These are phyloP conservation scores for Gymnothorax javanicus DNA, from an alignment of 2,797 vertebrate species.

Conservation along the genomic window DNA sequence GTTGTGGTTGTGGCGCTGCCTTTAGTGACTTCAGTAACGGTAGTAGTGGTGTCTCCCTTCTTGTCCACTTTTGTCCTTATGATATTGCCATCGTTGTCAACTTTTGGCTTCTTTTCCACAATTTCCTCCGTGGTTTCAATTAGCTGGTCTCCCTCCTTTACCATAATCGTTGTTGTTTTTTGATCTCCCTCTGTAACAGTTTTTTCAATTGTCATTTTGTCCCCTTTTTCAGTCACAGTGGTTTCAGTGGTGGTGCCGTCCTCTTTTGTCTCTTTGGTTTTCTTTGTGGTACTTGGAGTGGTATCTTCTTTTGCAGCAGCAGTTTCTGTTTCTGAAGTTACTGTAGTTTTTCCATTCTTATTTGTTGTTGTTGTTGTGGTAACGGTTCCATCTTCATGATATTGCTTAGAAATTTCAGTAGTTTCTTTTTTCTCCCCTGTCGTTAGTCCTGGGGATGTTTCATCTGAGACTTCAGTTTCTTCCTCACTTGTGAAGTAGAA, in stretches of 20 bases:
- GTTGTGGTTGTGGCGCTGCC: background rate
- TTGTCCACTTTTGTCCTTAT: background rate
- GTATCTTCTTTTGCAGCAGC: background rate
- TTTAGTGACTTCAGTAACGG: background rate
- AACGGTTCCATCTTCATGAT: background rate
- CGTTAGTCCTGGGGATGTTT: background rate
- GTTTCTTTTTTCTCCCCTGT: background rate
- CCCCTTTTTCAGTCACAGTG: background rate
- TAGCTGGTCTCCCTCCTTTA: background rate
- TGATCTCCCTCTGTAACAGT: background rate
- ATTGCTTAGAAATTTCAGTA: background rate
- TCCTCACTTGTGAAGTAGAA: background rate
- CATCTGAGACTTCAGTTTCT: background rate
- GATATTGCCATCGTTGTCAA: background rate
- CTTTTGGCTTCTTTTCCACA: background rate
- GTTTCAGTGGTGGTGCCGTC: background rate
- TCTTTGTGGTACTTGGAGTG: constrained; percentile 4
- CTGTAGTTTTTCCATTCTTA: background rate
- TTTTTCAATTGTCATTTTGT: background rate
- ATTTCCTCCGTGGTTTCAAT: background rate
- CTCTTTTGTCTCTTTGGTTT: background rate
- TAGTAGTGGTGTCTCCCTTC: background rate
- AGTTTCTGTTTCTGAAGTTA: background rate
- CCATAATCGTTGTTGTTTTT: background rate
- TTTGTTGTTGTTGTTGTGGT: background rate